Conservation (phyloP, 2,113 vertebrate genomes). For the Balaenoptera acutorostrata region DNA sequence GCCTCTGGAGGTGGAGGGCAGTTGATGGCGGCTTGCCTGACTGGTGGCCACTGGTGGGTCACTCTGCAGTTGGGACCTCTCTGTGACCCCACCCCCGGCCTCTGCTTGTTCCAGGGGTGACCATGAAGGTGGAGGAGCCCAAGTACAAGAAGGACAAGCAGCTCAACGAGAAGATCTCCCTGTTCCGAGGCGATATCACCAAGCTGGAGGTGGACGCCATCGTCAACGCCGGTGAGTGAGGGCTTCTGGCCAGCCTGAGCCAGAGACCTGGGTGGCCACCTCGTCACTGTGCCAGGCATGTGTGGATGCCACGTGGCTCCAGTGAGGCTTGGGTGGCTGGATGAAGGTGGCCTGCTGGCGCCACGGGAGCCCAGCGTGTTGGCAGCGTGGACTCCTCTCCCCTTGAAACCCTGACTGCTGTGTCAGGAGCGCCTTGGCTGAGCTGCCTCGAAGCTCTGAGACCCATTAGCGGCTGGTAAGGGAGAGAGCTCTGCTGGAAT, state of each 20-base stretch:
- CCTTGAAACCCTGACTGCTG: neutral
- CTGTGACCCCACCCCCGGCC: neutral
- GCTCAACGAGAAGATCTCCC: constrained; percentile 88
- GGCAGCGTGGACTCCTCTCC: neutral
- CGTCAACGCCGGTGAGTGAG: constrained; percentile 87
- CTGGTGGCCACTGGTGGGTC: neutral
- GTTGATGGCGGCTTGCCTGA: neutral
- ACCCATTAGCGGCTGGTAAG: constrained; percentile 12
- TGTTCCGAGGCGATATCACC: constrained; percentile 89
- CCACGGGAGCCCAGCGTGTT: neutral
- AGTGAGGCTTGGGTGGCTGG: neutral
- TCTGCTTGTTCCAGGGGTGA: constrained; percentile 39
- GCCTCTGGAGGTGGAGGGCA: neutral
- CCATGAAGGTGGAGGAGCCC: constrained; percentile 60
- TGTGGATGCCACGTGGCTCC: constrained; percentile 42
- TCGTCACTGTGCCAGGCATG: rapidly evolving
- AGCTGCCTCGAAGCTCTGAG: neutral
- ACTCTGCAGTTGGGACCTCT: too few relatives aligned
- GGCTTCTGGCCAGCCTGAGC: neutral
- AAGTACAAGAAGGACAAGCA: constrained; percentile 76
- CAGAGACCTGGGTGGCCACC: neutral
- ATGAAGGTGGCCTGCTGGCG: neutral
- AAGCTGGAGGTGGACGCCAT: constrained; percentile 89
- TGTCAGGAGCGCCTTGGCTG: neutral
- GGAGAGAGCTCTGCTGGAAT: neutral